Evolutionary conservation across 1,140 invertebrate genomes (phyloP), one percentile per base, ranked within the genome.

Genomic region (Listronotus bonariensis): DNA sequence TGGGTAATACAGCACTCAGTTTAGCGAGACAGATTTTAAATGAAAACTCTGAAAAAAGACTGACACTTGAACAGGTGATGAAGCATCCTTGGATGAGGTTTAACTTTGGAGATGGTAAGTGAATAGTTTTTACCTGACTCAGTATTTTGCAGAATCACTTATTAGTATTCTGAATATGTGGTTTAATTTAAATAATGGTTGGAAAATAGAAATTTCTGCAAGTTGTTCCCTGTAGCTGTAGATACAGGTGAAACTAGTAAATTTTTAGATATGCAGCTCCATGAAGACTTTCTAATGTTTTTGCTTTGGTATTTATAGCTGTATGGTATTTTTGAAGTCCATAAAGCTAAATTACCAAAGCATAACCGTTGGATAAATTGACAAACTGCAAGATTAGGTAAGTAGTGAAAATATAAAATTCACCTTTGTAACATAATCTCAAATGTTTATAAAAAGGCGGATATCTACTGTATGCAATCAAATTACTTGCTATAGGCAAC

Each of bases 261-360:
- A 26, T 26, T 26, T 26, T 26, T 5, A 26, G 20, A 26, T 26
- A 3, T 26, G 20, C 20, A 26, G 5, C 20, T 3, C 2, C 20
- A 26, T 26, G 20, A 26, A 26, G 20, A 26, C 20, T 26, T 26
- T 26, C 20, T 26, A 26, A 65, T 61, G 48, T 67, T 74, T 54
- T 84, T 82, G 85, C 92, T 95, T 94, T 95, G 92, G 92, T 92
- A 90, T 90, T 36, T 93, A 89, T 93, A 93, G 92, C 92, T 93
- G 91, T 92, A 91, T 94, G 92, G 93, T 85, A 84, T 82, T 79
- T 78, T 74, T 74, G 78, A 75, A 74, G 84, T 80, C 91, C 91
- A 92, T 92, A 92, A 90, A 92, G 91, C 91, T 92, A 91, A 88
- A 92, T 92, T 93, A 93, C 92, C 92, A 92, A 95, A 93, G 92